Evolutionary conservation across 2,797 vertebrate species (phyloP).

Genomic region (Acrossocheilus fasciatus): DNA sequence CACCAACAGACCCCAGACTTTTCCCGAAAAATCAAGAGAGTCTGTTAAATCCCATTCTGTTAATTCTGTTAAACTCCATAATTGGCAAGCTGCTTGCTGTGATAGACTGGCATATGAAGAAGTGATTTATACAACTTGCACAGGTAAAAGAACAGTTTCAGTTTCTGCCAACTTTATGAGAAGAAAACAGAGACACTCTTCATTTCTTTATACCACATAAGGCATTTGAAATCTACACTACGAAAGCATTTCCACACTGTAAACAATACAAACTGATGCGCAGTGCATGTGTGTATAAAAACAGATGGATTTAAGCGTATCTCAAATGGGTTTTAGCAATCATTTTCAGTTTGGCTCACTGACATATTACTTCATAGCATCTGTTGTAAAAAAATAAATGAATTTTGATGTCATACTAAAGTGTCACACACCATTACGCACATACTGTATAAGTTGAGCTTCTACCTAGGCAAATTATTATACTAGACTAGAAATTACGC

Average conservation of each 20-base stretch:
- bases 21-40: constrained; percentile 5
- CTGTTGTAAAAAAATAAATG: constrained; percentile 13
- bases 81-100: constrained; percentile 35
- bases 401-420: constrained; percentile 18
- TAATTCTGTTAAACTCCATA: constrained; percentile 27
- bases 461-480: constrained; percentile 11
- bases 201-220: background rate
- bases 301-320: background rate
- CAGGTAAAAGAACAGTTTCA: constrained; percentile 22
- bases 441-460: background rate
- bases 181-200: background rate
- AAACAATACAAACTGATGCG: constrained; percentile 2
- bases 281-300: background rate
- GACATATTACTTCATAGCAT: constrained; percentile 18
- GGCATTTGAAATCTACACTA: background rate
- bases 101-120: constrained; percentile 4
- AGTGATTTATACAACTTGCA: background rate
- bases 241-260: background rate
- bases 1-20: constrained; percentile 35
- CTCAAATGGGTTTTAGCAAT: constrained; percentile 14
- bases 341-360: constrained; percentile 17
- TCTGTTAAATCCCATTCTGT: constrained; percentile 45
- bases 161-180: background rate
- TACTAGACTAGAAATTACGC: background rate
- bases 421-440: constrained; percentile 8